phyloP scores from a whole-genome alignment of 2,797 vertebrate species.

The Falco cherrug region DNA sequence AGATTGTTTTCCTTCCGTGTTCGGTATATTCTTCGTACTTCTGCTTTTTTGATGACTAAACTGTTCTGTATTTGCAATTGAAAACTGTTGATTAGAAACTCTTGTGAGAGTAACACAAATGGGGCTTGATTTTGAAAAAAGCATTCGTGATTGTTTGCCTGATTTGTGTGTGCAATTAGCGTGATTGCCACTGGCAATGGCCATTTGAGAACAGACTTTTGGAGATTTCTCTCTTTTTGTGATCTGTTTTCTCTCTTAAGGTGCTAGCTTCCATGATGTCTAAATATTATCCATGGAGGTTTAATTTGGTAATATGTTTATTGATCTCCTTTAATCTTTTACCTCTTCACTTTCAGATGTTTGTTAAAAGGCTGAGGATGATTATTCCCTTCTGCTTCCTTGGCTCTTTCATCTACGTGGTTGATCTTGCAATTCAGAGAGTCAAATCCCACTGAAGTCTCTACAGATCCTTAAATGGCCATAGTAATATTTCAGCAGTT shows the following conservation, averaged over 20 bases:
- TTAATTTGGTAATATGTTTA: constrained; percentile 2
- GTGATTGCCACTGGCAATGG: constrained; percentile 52
- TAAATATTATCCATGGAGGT: neutral
- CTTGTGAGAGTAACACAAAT: constrained; percentile 45
- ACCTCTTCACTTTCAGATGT: neutral
- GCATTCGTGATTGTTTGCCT: constrained; percentile 36
- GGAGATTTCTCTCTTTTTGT: neutral
- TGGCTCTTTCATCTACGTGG: neutral
- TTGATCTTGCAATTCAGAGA: neutral
- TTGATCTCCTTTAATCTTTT: constrained; percentile 13
- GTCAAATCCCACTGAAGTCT: neutral
- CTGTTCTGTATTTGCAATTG: constrained; percentile 38
- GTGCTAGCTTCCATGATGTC: neutral
- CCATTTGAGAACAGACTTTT: constrained; percentile 37
- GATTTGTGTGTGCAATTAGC: constrained; percentile 43
- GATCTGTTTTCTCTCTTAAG: neutral
- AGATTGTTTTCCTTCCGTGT: neutral
- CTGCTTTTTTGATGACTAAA: constrained; percentile 64
- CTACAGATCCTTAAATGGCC: neutral
- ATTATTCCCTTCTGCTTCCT: constrained; percentile 6
- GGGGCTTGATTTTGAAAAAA: constrained; percentile 67
- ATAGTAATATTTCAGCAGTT: neutral
- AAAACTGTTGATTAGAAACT: constrained; percentile 63
- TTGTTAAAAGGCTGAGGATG: constrained; percentile 3
- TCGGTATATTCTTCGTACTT: neutral